Base-by-base conservation (phyloP, 1,140 invertebrate species). In the Ceratitis capitata region DNA sequence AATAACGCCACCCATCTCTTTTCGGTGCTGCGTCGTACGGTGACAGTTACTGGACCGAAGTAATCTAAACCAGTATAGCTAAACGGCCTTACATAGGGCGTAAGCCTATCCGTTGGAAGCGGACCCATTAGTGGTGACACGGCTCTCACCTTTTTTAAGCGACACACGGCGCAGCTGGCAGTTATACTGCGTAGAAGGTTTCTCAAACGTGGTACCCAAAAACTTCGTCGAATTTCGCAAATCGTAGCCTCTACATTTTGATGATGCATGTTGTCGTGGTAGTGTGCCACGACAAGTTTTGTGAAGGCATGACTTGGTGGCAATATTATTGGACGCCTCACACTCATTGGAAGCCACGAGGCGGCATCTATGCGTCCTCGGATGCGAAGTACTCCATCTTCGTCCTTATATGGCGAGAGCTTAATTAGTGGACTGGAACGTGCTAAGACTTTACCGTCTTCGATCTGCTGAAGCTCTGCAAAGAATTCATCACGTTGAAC, bases 81-180 rank as follows among this genome's bases (percentile, higher is more conserved):
- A 26, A 85, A 85, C 35, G 85, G 85, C 5, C 53, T 56, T n/a
- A n/a, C n/a, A n/a, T n/a, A n/a, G n/a, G 85, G 85, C 14, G 78
- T 86, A 3, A 86, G 5, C 3, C 82, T 16, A 29, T 86, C 82
- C 6, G 32, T 32, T 1, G 85, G 85, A 10, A 84, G 35, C 5
- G 32, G 82, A 6, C 85, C 85, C 85, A 86, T 86, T n/a, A n/a
- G n/a, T n/a, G n/a, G n/a, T n/a, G n/a, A n/a, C n/a, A n/a, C n/a
- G n/a, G n/a, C n/a, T n/a, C 14, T 19, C 6, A 32, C 56, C 9
- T n/a, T 78, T 5, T 47, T 4, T n/a, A 85, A 14, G 4, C 45
- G 45, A 19, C 85, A 87, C 4, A 51, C 9, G 23, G n/a, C 26
- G 49, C 84, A 85, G 1, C 3, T 29, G 14, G 3, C 19, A 16